Conservation (phyloP, 2,113 vertebrate genomes). For the Sus scrofa region T2T-Sscrofa CM000817.6:46086001-46086500, state of each 20-base stretch:
- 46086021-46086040: constrained; percentile 59
- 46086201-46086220: constrained; percentile 85
- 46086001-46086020: not conserved
- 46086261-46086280: not conserved
- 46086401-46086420: not conserved
- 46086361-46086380: not conserved
- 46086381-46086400: not conserved
- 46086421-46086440: not conserved
- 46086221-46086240: constrained; percentile 72
- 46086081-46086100: not conserved
- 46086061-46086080: not conserved
- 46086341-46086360: not conserved
- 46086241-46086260: constrained; percentile 13
- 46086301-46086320: not conserved
- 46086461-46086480: not conserved
- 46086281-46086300: not conserved
- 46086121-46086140: constrained; percentile 85
- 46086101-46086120: not conserved
- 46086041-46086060: constrained; percentile 71
- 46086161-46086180: constrained; percentile 88
- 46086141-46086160: constrained; percentile 87
- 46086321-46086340: constrained; percentile 5
- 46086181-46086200: constrained; percentile 86
- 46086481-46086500: not conserved
- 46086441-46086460: not conserved